Evolutionary conservation across 2,113 vertebrate genomes (phyloP).

Genomic region (Thunnus maccoyii): DNA sequence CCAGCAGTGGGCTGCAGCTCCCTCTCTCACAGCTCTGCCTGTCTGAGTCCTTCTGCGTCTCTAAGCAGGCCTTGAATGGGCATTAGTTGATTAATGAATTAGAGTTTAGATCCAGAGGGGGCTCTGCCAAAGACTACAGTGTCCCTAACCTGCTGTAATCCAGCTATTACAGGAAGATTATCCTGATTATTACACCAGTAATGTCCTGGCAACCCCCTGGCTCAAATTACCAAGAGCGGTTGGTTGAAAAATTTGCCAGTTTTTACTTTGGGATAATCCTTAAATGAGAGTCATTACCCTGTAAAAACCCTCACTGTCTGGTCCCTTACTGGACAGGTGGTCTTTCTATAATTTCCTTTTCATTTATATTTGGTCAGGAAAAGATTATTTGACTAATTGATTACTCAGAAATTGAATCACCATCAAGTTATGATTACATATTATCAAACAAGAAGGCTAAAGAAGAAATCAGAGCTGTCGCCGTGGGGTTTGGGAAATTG

Average conservation of each 20-base stretch:
- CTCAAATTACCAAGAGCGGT: slow-evolving; percentile 46
- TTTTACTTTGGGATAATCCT: slow-evolving; percentile 68
- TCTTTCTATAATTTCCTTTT: no score
- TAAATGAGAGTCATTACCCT: slow-evolving; percentile 44
- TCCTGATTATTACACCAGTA: slow-evolving; percentile 58
- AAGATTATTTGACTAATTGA: no score
- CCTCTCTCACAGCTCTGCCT: slow-evolving; percentile 13
- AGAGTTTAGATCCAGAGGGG: slow-evolving; percentile 44
- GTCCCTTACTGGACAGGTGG: neutral
- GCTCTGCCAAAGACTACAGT: slow-evolving; percentile 22
- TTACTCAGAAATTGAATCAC: no score
- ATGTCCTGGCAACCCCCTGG: slow-evolving; percentile 24
- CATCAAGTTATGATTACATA: no score
- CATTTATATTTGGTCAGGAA: no score
- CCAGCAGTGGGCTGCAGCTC: neutral
- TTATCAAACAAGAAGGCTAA: no score
- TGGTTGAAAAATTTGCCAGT: slow-evolving; percentile 9
- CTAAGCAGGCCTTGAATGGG: slow-evolving; percentile 39
- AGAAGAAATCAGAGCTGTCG: no score
- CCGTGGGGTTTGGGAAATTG: no score
- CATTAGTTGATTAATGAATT: slow-evolving; percentile 69
- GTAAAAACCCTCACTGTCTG: slow-evolving; percentile 11
- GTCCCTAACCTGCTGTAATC: slow-evolving; percentile 71
- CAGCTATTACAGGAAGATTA: slow-evolving; percentile 71
- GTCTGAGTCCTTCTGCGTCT: slow-evolving; percentile 16